phyloP scores from a whole-genome alignment of 2,888 invertebrate species.

The Omphaloscelis lunosa region DNA sequence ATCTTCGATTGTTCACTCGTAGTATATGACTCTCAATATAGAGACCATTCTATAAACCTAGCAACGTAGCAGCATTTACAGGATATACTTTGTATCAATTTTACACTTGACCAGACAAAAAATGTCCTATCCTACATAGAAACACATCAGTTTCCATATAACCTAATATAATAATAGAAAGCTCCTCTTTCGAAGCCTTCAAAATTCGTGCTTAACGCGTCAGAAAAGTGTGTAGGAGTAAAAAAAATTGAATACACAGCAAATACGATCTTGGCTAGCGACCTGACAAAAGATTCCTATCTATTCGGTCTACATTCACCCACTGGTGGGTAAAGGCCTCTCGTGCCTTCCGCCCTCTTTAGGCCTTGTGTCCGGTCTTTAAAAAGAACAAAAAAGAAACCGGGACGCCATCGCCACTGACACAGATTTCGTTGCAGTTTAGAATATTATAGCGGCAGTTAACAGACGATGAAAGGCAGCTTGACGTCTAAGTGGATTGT shows the following conservation, averaged over 20 bases:
- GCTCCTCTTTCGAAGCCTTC: background rate
- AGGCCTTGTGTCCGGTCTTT: conserved; percentile 51
- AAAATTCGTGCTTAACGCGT: background rate
- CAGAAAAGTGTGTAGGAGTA: conserved; percentile 14
- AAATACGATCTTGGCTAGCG: conserved; percentile 45
- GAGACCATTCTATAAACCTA: background rate
- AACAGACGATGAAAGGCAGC: conserved; percentile 34
- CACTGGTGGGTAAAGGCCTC: conserved; percentile 42
- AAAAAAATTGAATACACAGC: conserved; percentile 24
- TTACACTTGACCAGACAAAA: background rate
- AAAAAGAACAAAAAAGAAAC: conserved; percentile 48
- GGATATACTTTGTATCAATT: background rate
- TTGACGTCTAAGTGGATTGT: conserved; percentile 57
- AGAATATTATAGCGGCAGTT: conserved; percentile 42
- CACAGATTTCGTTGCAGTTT: conserved; percentile 50
- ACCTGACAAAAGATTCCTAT: conserved; percentile 55
- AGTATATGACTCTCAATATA: background rate
- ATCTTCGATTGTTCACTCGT: conserved; percentile 8
- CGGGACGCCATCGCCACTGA: conserved; percentile 43
- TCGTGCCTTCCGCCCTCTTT: conserved; percentile 53
- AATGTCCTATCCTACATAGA: background rate
- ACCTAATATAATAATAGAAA: background rate
- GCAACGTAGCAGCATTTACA: background rate
- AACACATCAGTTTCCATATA: background rate
- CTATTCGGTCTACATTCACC: conserved; percentile 57